Percentiles rank a stretch among this genome's conserved stretches.
Evolutionary conservation across 2,113 vertebrate species (phyloP).

Genomic region (Trachemys scripta): DNA sequence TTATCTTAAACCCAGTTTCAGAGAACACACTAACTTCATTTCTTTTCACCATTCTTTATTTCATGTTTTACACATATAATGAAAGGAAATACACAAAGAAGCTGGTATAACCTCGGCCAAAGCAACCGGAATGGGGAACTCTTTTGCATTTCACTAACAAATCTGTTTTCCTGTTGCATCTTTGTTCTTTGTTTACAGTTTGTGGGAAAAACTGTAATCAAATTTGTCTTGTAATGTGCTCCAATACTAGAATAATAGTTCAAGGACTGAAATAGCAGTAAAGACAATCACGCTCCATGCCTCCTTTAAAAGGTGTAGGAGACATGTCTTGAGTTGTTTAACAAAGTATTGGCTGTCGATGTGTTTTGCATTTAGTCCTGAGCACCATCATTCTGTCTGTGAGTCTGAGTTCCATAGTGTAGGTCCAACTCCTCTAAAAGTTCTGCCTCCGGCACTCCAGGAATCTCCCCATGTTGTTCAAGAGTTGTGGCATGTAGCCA

Average conservation of each 20-base stretch:
- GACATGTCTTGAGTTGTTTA: neutral
- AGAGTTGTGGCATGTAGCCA: neutral
- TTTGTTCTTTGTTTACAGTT: neutral
- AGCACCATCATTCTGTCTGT: neutral
- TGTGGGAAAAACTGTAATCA: neutral
- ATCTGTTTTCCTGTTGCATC: neutral
- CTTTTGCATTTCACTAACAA: neutral
- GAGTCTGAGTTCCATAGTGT: neutral
- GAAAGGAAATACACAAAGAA: neutral
- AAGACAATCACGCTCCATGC: neutral
- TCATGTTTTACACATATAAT: neutral
- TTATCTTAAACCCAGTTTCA: neutral
- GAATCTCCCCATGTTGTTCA: neutral
- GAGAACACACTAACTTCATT: neutral
- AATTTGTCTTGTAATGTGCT: neutral
- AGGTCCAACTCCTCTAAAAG: neutral
- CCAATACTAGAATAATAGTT: too few relatives aligned
- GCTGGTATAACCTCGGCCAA: neutral
- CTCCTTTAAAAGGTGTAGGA: neutral
- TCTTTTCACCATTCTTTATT: neutral
- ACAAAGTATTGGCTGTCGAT: neutral
- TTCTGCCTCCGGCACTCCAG: neutral
- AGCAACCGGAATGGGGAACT: accelerated
- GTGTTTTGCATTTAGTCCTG: neutral
- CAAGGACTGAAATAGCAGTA: neutral